Evolutionary conservation across 2,797 vertebrate genomes (phyloP), one percentile per base, ranked within the genome.

Genomic region (Cynopterus sphinx): DNA sequence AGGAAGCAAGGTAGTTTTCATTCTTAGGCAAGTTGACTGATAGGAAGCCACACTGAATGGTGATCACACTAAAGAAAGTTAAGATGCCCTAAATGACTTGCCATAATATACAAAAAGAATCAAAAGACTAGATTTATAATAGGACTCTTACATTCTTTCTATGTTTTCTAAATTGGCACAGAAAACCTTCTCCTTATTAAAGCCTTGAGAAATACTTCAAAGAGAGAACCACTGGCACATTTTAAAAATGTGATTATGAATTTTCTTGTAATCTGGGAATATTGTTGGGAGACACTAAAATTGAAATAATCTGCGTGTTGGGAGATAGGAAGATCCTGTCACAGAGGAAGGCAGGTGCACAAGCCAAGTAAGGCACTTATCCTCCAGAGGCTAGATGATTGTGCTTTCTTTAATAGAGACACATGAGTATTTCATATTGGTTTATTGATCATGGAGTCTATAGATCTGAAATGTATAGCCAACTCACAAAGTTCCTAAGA

Each of bases 81-180:
- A 89, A 93, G 74, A 93, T 49, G 6, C 21, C 39, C 61, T 83
- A 63, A 78, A 46, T 88, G 41, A 86, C 55, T 90, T 92, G 10
- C n/a, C 31, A 73, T 65, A 67, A 36, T 55, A 63, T 59, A 68
- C 6, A 78, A 78, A 84, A 57, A 19, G 2, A 93, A 77, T 82
- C 1, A 71, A 81, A 89, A 63, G 33, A 24, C 21, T 36, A 24
- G 26, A 39, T 81, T 96, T 95, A 88, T 70, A 41, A 36, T 43
- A 46, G 53, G 9, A 74, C 61, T 94, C 16, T 51, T 28, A 65
- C 9, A 41, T 71, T 67, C 17, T 65, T 86, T 41, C 5, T 53
- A 1, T 70, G 15, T 78, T 91, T 28, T 65, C 55, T 73, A 65
- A 79, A 79, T 4, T 70, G 75, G 26, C n/a, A 46, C 7, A 87